Conservation (phyloP, 1,140 invertebrate genomes). For the Nomia melanderi region DNA sequence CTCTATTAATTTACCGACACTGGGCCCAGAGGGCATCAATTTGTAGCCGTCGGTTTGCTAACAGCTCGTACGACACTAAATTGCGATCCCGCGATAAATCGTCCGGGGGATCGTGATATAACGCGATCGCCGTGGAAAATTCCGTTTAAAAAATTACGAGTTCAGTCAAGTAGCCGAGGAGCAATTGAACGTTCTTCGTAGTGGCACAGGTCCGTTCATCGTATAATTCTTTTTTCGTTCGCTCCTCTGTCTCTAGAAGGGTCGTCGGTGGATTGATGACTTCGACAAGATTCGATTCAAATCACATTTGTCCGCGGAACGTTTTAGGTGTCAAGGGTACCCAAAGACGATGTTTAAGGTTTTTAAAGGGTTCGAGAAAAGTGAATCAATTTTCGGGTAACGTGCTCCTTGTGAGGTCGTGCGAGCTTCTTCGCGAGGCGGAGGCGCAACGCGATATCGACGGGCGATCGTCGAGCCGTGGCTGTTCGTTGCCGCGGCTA, state of each 20-base stretch:
- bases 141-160: slow-evolving; percentile 38
- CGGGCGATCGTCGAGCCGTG: background rate
- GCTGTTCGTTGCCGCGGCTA: background rate
- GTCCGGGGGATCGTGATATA: slow-evolving; percentile 37
- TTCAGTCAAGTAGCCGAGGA: background rate
- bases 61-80: slow-evolving; percentile 55
- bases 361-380: background rate
- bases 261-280: too few species aligned
- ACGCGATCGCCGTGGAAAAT: slow-evolving; percentile 35
- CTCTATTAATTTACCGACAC: slow-evolving; percentile 63
- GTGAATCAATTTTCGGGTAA: background rate
- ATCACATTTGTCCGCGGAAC: background rate
- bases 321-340: background rate
- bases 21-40: slow-evolving; percentile 64
- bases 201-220: too few species aligned
- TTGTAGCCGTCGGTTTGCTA: slow-evolving; percentile 64
- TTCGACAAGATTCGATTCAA: background rate
- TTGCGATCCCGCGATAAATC: slow-evolving; percentile 59
- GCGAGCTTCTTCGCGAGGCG: background rate
- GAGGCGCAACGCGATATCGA: background rate
- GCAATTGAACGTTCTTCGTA: background rate
- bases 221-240: too few species aligned
- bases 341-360: background rate
- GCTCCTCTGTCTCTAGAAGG: too few species aligned
- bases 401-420: background rate